A percentile compares a stretch with the other conserved stretches of the same genome.
Conservation (phyloP, 2,113 vertebrate genomes). For the Megatriorchis doriae region DNA sequence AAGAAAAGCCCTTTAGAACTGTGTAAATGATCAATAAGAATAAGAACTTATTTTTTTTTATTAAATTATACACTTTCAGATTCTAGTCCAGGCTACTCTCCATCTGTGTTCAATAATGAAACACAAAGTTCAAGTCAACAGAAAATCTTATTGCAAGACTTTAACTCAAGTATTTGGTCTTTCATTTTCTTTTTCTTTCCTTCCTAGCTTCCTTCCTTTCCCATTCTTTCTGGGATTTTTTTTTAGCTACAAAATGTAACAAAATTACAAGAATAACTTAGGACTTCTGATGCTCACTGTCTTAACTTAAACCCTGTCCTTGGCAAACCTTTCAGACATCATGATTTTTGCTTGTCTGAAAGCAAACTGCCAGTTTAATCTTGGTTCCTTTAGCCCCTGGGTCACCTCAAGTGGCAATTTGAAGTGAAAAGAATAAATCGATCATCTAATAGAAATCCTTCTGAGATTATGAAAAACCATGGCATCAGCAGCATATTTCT, state of each 20-base stretch:
- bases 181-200: neutral
- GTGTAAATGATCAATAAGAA: neutral
- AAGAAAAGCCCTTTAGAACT: neutral
- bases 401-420: neutral
- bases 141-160: neutral
- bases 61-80: neutral
- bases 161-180: neutral
- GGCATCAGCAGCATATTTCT: neutral
- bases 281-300: neutral
- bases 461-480: neutral
- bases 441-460: neutral
- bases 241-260: neutral
- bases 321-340: neutral
- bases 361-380: constrained; percentile 6
- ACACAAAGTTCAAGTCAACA: neutral
- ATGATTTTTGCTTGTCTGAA: neutral
- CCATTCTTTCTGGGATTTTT: neutral
- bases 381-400: neutral
- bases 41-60: neutral
- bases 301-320: neutral
- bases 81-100: neutral
- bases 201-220: neutral
- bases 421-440: constrained; percentile 13
- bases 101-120: neutral
- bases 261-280: neutral